Evolutionary conservation across 2,113 vertebrate genomes (phyloP), one percentile per base, ranked within the genome.

Genomic region (Scomber japonicus): DNA sequence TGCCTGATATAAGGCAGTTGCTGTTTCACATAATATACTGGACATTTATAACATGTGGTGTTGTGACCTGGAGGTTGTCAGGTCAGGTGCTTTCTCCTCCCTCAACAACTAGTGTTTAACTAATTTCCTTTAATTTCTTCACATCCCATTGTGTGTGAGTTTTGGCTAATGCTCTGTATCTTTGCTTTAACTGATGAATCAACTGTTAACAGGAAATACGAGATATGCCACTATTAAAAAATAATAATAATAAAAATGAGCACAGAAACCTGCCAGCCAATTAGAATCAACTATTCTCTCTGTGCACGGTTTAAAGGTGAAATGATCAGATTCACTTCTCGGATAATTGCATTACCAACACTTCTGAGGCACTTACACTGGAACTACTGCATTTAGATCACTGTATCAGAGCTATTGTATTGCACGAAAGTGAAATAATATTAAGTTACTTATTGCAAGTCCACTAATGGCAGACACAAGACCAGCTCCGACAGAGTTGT

Each of bases 401-500:
- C 78, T 48, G 19, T 55, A 81, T 21, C 19, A 72, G 49, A 85
- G 78, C 55, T 75, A 79, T 90, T 70, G 72, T 70, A 65, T 82
- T 84, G 49, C 84, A 72, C 55, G 65, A 35, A 89, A 89, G 87
- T 84, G 61, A 88, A 91, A 76, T 71, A 51, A 84, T 88, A 91
- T 91, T 82, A 56, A 90, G 90, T 91, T 92, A 91, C 71, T 77
- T 75, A 75, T 84, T 86, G 73, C 75, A 80, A 49, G 71, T 81
- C 62, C 65, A 70, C 75, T 78, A 74, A 88, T 87, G 64, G 79
- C 55, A 24, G 82, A 75, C 72, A 75, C 45, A 67, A 75, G 71
- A 68, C 12, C 2, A 49, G 64, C 82, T 89, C 60, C 80, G 71
- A 80, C 60, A 48, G 76, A 78, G 69, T 48, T 70, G 60, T 76